These are phyloP conservation scores for Charina bottae DNA, from an alignment of 2,113 vertebrate genomes.

Conservation along the genomic window DNA sequence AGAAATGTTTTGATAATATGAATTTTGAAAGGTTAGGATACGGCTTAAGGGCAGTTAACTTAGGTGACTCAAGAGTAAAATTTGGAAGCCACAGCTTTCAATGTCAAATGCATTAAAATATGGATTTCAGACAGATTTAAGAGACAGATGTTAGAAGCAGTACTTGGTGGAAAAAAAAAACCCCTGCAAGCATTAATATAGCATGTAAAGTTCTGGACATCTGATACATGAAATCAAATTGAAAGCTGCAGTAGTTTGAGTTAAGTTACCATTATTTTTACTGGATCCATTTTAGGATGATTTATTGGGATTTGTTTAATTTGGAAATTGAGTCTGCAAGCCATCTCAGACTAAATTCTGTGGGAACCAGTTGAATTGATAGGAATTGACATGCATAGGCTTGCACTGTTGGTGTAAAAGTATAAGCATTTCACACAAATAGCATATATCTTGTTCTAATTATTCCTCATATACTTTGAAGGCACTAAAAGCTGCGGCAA, in stretches of 20 bases:
- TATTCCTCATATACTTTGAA: not conserved
- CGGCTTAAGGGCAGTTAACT: not conserved
- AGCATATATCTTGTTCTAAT: not conserved
- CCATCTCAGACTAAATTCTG: too few species aligned
- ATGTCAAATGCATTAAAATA: slow-evolving; percentile 25
- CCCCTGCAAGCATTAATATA: not conserved
- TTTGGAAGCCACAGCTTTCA: not conserved
- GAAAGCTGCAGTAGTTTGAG: not conserved
- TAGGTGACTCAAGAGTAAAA: not conserved
- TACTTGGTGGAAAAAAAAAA: not conserved
- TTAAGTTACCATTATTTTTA: not conserved
- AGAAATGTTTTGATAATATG: slow-evolving; percentile 41
- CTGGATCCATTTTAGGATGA: not conserved
- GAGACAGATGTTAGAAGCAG: not conserved
- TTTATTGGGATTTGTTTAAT: not conserved
- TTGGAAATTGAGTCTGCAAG: not conserved
- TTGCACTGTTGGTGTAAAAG: not conserved
- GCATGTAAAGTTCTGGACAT: not conserved
- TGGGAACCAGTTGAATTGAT: not conserved
- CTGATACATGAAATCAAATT: not conserved
- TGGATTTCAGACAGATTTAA: slow-evolving; percentile 21
- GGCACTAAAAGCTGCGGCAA: not conserved
- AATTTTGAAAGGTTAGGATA: not conserved
- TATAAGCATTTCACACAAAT: not conserved
- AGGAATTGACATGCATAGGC: not conserved